phyloP scores from a whole-genome alignment of 2,113 vertebrate genomes.

The Ptyas mucosa region DNA sequence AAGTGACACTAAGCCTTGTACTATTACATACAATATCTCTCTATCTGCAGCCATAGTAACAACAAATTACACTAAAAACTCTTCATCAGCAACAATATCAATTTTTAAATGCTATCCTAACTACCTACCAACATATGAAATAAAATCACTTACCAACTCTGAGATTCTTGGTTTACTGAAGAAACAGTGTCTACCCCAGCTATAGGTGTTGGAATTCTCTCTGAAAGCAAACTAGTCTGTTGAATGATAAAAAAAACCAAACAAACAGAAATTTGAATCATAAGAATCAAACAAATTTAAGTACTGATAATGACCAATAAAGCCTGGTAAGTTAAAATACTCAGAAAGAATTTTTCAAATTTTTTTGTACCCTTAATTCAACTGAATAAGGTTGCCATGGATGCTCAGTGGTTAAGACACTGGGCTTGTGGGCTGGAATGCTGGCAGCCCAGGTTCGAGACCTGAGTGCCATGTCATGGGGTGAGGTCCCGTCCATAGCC shows the following conservation, averaged over 20 bases:
- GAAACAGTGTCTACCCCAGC: conserved; percentile 60
- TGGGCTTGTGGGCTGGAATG: not conserved
- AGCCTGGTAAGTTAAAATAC: not conserved
- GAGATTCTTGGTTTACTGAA: conserved; percentile 68
- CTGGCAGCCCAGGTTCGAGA: not conserved
- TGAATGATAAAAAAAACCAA: conserved; percentile 32
- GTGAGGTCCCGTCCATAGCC: not conserved
- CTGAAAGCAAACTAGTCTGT: conserved; percentile 77
- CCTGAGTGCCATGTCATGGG: not conserved
- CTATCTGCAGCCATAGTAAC: not conserved
- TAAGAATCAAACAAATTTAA: not conserved
- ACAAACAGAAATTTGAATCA: not conserved
- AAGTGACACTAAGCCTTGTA: not conserved
- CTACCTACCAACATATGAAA: not conserved
- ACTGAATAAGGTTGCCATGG: not conserved
- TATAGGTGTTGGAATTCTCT: conserved; percentile 79
- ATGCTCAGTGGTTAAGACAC: not conserved
- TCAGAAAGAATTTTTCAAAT: not conserved
- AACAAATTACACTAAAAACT: not conserved
- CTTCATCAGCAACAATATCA: not conserved
- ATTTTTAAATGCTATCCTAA: not conserved
- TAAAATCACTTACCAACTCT: conserved; percentile 71
- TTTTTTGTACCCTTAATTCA: not conserved
- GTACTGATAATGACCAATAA: not conserved
- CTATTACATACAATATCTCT: not conserved